Base-by-base conservation (phyloP, 2,888 invertebrate species). In the Torymus auratus region DNA sequence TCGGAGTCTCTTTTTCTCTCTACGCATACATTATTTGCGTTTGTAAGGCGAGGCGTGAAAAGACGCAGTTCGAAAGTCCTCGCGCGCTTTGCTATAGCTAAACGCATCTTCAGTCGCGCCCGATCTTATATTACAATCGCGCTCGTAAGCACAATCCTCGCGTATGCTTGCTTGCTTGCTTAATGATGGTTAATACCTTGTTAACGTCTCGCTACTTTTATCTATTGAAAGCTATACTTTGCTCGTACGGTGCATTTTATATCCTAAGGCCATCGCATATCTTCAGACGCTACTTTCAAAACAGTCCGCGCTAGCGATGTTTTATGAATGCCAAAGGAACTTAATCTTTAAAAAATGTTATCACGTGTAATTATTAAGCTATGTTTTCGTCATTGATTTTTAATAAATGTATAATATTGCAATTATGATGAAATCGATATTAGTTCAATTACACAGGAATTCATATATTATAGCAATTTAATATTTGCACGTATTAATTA, bases 21-120 rank as follows among this genome's bases (percentile, higher is more conserved):
- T 52, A 12, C 61, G n/a, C 55, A 76, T 75, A 17, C 53, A 76
- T 76, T 69, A 76, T 69, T 76, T 76, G 28, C 62, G 28, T 53
- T 61, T 69, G 65, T 52, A 14, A 17, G 58, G 50, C 20, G 56
- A 61, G 52, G 13, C 41, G n/a, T 28, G 17, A 58, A 58, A 28
- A 55, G 70, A 70, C 4, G 70, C 20, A 41, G 28, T 28, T 62
- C n/a, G 12, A 55, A 64, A 61, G 20, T 61, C 23, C 10, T 53
- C 53, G 20, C 53, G 12, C 15, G 53, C 15, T 74, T 65, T 58
- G 53, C 65, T 14, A 56, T 14, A 56, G 15, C 41, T 41, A 5
- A 41, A 41, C 15, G 67, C 67, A 75, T 68, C 15, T 67, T 56
- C 4, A 15, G 20, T n/a, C 23, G 17, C 11, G n/a, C 60, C n/a